A percentile compares a stretch with the other conserved stretches of the same genome.
phyloP scores from a whole-genome alignment of 2,797 vertebrate genomes.

The Orestias chungarensis region DNA sequence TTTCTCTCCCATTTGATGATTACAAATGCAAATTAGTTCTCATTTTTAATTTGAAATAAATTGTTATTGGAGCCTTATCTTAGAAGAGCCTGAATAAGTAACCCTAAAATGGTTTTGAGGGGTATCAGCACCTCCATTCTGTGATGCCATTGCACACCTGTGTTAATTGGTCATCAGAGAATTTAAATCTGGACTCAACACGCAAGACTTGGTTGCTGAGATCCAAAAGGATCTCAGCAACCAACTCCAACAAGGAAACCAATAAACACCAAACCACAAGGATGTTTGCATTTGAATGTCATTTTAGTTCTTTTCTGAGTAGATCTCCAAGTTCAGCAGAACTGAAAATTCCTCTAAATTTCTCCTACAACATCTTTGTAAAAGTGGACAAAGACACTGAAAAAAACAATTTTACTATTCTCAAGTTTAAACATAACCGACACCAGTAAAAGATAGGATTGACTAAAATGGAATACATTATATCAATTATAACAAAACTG shows the following conservation, averaged over 20 bases:
- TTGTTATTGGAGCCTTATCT: too few relatives aligned
- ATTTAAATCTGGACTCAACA: not conserved
- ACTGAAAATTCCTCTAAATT: not conserved
- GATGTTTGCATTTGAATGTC: not conserved
- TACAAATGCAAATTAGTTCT: too few relatives aligned
- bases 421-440: too few relatives aligned
- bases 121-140: not conserved
- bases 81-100: too few relatives aligned
- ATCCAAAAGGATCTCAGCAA: not conserved
- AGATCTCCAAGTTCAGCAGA: not conserved
- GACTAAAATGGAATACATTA: too few relatives aligned
- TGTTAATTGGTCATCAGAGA: not conserved
- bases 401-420: not conserved
- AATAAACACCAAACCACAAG: not conserved
- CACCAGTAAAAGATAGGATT: too few relatives aligned
- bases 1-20: too few relatives aligned
- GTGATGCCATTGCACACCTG: not conserved
- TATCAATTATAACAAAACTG: too few relatives aligned
- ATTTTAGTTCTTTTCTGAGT: not conserved
- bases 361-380: not conserved
- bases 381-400: not conserved
- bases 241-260: not conserved
- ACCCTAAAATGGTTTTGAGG: too few relatives aligned
- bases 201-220: too few relatives aligned
- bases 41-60: too few relatives aligned